Evolutionary conservation across 30 jellyfish, hydroid and myxozoan genomes (phyloP), one percentile per base, ranked within the genome.

Genomic region (Aurelia coerulea): DNA sequence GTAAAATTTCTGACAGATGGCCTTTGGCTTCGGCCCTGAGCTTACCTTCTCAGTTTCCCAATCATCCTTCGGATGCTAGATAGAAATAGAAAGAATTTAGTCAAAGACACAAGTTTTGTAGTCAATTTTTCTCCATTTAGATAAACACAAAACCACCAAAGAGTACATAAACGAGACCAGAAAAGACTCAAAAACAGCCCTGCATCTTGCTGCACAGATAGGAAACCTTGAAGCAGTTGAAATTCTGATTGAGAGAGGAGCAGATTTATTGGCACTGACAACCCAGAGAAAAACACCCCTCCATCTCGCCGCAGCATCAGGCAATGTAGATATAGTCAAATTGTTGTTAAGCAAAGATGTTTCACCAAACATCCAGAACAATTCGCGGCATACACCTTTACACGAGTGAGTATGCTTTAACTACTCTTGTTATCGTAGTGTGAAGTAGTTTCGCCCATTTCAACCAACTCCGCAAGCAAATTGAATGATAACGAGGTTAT

Each of bases 241-340:
- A 19, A 62, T 53, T 14, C 70, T 77, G n/a, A 77, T 77, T 14
- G 77, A 39, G 18, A 63, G 65, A 33, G 87, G 78, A 31, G 87
- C 87, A 5, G 78, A 77, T 19, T 10, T 77, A 1, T 64, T 59
- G 37, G 68, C 75, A 23, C 53, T 10, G 17, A 29, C 87, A 77
- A 60, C 11, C 1, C 68, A 64, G 65, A 39, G 23, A 12, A 39
- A 62, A n/a, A 49, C 87, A 1, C 65, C 87, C 11, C 68, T 77
- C 52, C 87, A 77, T 50, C 51, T 62, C 10, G 87, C 87, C 10
- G 87, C 74, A 5, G 17, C 68, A 33, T 77, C 78, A 1, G 77
- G 87, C 13, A 59, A 62, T 32, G 78, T 4, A 62, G 68, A 60
- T 5, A 65, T 23, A 6, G 87, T 77, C 10, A 60, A 12, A 64